Base-by-base conservation (phyloP, 2,888 invertebrate species). In the Polylopha cassiicola region DNA sequence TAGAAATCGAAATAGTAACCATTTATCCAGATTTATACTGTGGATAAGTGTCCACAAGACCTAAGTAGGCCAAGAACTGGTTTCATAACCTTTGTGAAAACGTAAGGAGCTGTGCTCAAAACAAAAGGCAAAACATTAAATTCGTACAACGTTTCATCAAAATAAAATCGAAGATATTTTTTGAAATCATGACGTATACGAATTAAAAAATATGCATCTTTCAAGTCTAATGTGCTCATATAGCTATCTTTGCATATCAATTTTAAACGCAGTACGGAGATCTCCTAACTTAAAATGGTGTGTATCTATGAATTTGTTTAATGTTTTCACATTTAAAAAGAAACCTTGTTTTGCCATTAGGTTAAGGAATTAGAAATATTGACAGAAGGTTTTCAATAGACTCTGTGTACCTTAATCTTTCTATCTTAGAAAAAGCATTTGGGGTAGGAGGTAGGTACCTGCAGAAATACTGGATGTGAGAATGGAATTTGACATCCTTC, bases 21-120 rank as follows among this genome's bases (percentile, higher is more conserved):
- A 31, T 26, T 50, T 46, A 23, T 54, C 44, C 2, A 55, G 15
- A 21, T n/a, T n/a, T 50, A 50, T 2, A 52, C 14, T 4, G 43
- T 39, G 5, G 47, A 51, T 2, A 50, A 2, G 1, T 26, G 29
- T 0, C 49, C 46, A 0, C 10, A 2, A 4, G 36, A 41, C 4
- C 48, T 33, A 3, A 50, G 22, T 3, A 47, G 8, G 20, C 33
- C 26, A 3, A 39, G 4, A 0, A 50, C 33, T 6, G 48, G 48
- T 23, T 39, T 46, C 18, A 22, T 27, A 8, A 39, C 21, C 27
- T 44, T 39, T 4, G 36, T 43, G 16, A 46, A 43, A 10, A 43
- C 23, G 13, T 30, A 39, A 2, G 39, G 42, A 3, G 43, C 34
- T 4, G 32, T 39, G 17, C 22, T 41, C 24, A 36, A 17, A 10